phyloP scores from a whole-genome alignment of 1,140 invertebrate genomes.

The Drosophila asahinai region DNA sequence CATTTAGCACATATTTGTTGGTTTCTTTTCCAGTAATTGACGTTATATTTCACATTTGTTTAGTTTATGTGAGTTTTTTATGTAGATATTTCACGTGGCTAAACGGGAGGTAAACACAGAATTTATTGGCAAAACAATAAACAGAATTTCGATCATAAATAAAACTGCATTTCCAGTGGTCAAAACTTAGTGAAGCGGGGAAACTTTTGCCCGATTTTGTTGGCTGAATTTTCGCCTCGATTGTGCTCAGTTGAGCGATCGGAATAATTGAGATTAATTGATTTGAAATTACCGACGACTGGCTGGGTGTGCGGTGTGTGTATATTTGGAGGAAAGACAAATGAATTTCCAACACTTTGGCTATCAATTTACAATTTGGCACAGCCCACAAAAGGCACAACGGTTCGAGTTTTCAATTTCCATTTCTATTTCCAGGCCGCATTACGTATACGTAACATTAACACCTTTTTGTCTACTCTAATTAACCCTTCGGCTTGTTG shows the following conservation, averaged over 20 bases:
- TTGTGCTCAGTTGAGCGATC: conserved; percentile 45
- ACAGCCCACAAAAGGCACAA: neutral
- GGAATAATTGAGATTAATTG: conserved; percentile 61
- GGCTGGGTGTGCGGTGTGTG: neutral
- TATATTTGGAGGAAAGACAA: neutral
- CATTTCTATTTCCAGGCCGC: conserved; percentile 37
- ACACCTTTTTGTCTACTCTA: conserved; percentile 48
- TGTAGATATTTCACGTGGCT: conserved; percentile 28
- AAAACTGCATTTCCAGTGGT: conserved; percentile 10
- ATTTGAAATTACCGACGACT: conserved; percentile 43
- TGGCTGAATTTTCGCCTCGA: conserved; percentile 34
- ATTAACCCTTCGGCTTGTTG: conserved; percentile 13
- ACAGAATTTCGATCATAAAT: conserved; percentile 35
- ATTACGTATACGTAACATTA: conserved; percentile 70
- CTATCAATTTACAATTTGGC: conserved; percentile 53
- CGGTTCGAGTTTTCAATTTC: conserved; percentile 38
- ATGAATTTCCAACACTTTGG: conserved; percentile 39
- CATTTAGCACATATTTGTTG: conserved; percentile 13
- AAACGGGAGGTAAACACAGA: conserved; percentile 24
- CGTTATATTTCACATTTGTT: conserved; percentile 28
- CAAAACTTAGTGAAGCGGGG: conserved; percentile 36
- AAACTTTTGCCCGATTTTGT: conserved; percentile 14
- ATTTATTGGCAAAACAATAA: conserved; percentile 53
- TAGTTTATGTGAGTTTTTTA: conserved; percentile 32
- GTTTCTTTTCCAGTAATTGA: neutral